Conservation (phyloP, 2,797 vertebrate species). For the Channallabes apus region DNA sequence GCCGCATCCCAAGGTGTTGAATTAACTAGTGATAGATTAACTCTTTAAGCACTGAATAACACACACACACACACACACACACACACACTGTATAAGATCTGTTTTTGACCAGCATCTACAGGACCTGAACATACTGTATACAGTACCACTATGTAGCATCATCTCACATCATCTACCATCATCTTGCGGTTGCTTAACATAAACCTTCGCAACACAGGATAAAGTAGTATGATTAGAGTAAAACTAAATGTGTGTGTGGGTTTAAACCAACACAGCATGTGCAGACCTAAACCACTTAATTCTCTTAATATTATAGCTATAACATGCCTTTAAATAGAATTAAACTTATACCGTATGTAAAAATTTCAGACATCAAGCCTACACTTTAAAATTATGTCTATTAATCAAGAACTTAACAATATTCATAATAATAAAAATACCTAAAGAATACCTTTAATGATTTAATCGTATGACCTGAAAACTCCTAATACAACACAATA, state of each 20-base stretch:
- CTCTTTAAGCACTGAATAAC: not conserved
- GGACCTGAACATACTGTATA: not conserved
- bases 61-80: not conserved
- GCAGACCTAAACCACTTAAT: not conserved
- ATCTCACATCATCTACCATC: too few relatives aligned
- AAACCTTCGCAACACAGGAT: not conserved
- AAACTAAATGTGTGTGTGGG: constrained; percentile 10
- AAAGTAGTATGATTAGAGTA: too few relatives aligned
- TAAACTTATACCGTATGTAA: too few relatives aligned
- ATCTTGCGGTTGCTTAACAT: too few relatives aligned
- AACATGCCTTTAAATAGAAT: not conserved
- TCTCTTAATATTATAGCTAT: not conserved
- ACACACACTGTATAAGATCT: not conserved
- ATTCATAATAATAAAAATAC: not conserved
- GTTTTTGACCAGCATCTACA: not conserved
- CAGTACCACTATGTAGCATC: too few relatives aligned
- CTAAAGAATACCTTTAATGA: not conserved
- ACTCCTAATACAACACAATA: not conserved
- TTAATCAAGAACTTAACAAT: not conserved
- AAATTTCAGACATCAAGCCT: too few relatives aligned
- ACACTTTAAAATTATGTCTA: too few relatives aligned
- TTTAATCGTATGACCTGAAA: not conserved
- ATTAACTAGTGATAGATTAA: constrained; percentile 21
- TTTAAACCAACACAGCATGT: not conserved
- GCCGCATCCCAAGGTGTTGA: constrained; percentile 9